Evolutionary conservation across 2,797 vertebrate species (phyloP), one percentile per base, ranked within the genome.

Genomic region (Zalophus californianus): DNA sequence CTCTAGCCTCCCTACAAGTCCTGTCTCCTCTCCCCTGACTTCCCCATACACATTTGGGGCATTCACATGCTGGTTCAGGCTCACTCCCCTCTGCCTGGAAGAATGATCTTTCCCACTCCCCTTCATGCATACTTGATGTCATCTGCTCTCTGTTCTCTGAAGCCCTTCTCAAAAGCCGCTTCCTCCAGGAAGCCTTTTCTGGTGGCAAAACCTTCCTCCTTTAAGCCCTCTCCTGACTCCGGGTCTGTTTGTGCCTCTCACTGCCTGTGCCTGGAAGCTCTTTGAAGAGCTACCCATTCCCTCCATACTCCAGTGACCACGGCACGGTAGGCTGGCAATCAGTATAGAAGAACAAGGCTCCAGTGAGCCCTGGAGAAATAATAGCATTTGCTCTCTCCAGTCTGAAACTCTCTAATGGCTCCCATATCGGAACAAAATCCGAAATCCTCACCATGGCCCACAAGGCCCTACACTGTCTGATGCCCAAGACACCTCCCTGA

Each of bases 181-280:
- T 95, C 78, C 68, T 96, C 75, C 52, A 83, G 86, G 80, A 94
- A 90, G 77, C 21, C 87, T 90, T 95, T 70, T 62, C 20, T 92
- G 44, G 75, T 7, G 38, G 41, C 15, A 77, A 66, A 91, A 50
- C 56, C 60, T 56, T 38, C 54, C 21, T 64, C 60, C n/a, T 64
- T 64, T 23, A 88, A 82, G 27, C 44, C 23, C 56, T 54, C 38
- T 66, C 52, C 38, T 3, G 85, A 80, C 21, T 72, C 88, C n/a
- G 78, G 78, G 13, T 35, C 41, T 25, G 41, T 38, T 25, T 82
- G n/a, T 94, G 56, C 18, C 14, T 85, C 66, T 38, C 48, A 44
- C 16, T 29, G 78, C 44, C 88, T 60, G 2, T 35, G 75, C 18
- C 78, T 54, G 41, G 80, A 79, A 82, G 87, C 70, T 50, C 48